phyloP scores from a whole-genome alignment of 2,888 invertebrate species.

The Conchocele bisecta region DNA sequence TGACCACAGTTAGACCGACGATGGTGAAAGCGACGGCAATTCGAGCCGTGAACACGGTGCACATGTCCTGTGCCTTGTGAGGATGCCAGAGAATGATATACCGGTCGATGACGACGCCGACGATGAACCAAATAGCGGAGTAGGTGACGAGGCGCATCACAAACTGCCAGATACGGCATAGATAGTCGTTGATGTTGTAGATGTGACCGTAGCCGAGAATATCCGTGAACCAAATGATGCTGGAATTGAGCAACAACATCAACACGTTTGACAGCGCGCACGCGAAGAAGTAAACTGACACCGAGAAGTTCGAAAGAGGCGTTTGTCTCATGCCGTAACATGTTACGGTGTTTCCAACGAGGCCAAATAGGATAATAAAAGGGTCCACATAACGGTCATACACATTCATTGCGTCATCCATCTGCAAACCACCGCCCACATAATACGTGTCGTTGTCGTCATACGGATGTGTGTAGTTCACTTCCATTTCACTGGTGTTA shows the following conservation, averaged over 20 bases:
- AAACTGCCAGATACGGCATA: slow-evolving; percentile 73
- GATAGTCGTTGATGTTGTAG: slow-evolving; percentile 64
- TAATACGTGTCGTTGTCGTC: no score
- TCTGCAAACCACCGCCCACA: no score
- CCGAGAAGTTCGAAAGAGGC: no score
- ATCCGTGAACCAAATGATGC: slow-evolving; percentile 66
- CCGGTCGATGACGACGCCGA: slow-evolving; percentile 73
- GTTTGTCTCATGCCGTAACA: no score
- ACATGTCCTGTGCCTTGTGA: slow-evolving; percentile 61
- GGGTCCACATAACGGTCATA: no score
- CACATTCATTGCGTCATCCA: no score
- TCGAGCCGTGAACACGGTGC: slow-evolving; percentile 73
- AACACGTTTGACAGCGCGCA: slow-evolving; percentile 69
- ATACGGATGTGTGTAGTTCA: no score
- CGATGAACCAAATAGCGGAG: slow-evolving; percentile 74
- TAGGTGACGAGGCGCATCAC: slow-evolving; percentile 66
- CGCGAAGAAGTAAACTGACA: no score
- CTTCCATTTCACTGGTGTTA: no score
- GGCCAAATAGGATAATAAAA: no score
- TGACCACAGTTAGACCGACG: slow-evolving; percentile 67
- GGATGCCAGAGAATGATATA: slow-evolving; percentile 67
- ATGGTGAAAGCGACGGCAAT: slow-evolving; percentile 62
- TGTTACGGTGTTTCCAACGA: no score
- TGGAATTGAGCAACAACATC: slow-evolving; percentile 65
- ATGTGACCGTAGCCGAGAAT: slow-evolving; percentile 58